These are phyloP conservation scores for Gopherus flavomarginatus DNA, from an alignment of 2,113 vertebrate species.

Conservation along the genomic window DNA sequence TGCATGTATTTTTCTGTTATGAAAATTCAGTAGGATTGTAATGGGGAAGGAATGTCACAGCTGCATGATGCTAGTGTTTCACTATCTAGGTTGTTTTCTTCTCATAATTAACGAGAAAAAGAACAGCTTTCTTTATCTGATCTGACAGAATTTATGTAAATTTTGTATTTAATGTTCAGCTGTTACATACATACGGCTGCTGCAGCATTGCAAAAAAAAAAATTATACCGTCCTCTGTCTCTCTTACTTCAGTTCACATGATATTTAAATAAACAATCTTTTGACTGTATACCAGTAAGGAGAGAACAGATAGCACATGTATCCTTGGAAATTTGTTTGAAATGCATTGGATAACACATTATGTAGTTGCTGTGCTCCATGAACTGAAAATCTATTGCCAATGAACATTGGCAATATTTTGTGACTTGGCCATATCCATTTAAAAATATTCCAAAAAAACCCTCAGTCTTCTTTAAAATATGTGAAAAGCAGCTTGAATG, in stretches of 20 bases:
- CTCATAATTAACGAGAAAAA: background rate
- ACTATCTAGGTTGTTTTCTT: background rate
- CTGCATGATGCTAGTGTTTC: background rate
- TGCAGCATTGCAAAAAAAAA: background rate
- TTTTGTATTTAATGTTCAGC: background rate
- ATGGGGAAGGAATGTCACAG: background rate
- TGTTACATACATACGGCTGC: background rate
- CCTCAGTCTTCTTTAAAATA: background rate
- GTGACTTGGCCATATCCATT: background rate
- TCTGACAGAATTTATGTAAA: constrained; percentile 8
- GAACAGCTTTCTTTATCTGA: background rate
- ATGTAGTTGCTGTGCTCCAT: background rate
- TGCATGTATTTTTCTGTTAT: background rate
- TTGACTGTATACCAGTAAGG: background rate
- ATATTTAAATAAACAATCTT: background rate
- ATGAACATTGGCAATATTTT: background rate
- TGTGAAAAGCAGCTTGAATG: background rate
- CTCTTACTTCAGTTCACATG: background rate
- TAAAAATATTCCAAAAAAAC: background rate
- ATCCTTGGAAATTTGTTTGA: background rate
- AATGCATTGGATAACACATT: background rate
- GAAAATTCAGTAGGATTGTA: background rate
- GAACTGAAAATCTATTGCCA: background rate
- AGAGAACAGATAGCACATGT: background rate
- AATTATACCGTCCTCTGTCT: background rate